Conservation (phyloP, 2,888 invertebrate species). For the Dexiosoma caninum region DNA sequence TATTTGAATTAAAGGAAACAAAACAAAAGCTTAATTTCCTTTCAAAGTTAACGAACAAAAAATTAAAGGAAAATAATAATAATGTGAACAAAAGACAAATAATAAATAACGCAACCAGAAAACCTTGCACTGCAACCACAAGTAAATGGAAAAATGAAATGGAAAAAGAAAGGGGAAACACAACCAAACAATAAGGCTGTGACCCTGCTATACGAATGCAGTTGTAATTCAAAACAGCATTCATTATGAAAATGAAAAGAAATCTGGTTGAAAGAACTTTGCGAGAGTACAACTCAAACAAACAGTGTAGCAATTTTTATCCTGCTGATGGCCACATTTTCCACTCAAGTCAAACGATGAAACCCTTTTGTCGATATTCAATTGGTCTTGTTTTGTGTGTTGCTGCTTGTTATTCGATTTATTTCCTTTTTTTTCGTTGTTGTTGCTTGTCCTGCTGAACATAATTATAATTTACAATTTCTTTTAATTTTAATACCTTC, state of each 20-base stretch:
- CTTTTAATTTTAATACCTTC: constrained; percentile 2
- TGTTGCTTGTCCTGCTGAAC: not conserved
- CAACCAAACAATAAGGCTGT: not conserved
- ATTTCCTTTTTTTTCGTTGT: not conserved
- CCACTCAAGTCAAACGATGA: no score
- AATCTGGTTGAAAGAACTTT: not conserved
- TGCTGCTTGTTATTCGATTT: not conserved
- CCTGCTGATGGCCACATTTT: no score
- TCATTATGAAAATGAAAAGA: constrained; percentile 7
- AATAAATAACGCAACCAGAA: not conserved
- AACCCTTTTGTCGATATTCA: not conserved
- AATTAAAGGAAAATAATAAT: constrained; percentile 23
- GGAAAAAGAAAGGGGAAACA: not conserved
- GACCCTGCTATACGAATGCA: not conserved
- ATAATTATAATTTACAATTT: constrained; percentile 13
- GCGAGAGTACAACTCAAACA: not conserved
- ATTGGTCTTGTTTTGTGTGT: not conserved
- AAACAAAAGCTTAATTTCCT: constrained; percentile 20
- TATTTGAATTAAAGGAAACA: not conserved
- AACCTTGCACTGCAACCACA: constrained; percentile 20
- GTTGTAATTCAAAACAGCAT: not conserved
- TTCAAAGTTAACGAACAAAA: constrained; percentile 24
- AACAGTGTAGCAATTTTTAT: no score
- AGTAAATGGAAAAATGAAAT: no score
- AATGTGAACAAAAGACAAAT: constrained; percentile 10